phyloP scores from a whole-genome alignment of 1,140 invertebrate species.

The Zeugodacus cucurbitae region DNA sequence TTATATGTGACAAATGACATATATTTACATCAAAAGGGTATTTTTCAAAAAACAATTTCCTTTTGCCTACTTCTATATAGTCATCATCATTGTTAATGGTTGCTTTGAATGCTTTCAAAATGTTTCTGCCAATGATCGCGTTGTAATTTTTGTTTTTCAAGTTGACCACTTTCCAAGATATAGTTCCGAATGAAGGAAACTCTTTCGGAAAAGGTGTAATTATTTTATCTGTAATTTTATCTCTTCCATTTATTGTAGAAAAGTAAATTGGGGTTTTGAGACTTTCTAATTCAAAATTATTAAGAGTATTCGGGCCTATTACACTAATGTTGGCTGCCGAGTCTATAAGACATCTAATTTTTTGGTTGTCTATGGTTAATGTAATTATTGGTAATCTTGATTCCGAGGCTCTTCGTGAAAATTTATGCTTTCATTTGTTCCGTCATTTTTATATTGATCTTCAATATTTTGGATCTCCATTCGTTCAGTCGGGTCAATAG shows the following conservation, averaged over 20 bases:
- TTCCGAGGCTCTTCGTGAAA: too few species aligned
- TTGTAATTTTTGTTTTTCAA: not conserved
- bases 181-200: not conserved
- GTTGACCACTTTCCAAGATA: not conserved
- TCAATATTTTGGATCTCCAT: not conserved
- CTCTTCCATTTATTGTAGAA: not conserved
- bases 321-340: not conserved
- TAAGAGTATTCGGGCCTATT: not conserved
- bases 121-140: not conserved
- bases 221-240: not conserved
- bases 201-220: not conserved
- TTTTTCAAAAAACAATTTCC: not conserved
- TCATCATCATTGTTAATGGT: not conserved
- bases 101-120: too few species aligned
- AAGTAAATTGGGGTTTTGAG: not conserved
- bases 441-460: not conserved
- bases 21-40: not conserved
- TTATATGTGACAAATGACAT: too few species aligned
- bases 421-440: too few species aligned
- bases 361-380: not conserved
- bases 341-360: constrained; percentile 7
- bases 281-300: too few species aligned
- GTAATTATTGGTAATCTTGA: not conserved
- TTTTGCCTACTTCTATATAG: not conserved
- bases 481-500: too few species aligned